Evolutionary conservation across 1,140 invertebrate species (phyloP), one percentile per base, ranked within the genome.

Genomic region (Heterodera carotae): DNA sequence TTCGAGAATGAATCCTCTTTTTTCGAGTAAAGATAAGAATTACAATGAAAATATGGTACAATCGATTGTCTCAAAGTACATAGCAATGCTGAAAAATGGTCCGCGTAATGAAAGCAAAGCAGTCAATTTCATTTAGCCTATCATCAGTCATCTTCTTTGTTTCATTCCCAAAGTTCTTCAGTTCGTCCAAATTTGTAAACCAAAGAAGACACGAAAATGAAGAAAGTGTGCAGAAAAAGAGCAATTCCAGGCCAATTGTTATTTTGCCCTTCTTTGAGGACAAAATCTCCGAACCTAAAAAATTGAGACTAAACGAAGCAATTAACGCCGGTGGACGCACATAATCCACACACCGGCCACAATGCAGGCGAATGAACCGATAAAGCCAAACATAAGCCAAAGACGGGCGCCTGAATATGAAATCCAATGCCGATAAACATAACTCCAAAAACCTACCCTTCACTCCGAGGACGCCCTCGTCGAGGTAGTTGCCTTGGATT

Each of bases 301-400:
- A 60, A 29, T 5, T 10, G 34, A 22, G 96, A 15, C 97, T 91
- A 6, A 94, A 92, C 1, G 93, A 53, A 93, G 89, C 98, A 98
- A 74, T 34, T 0, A 76, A 22, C 79, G n/a, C 89, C 84, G 85
- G 53, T 79, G 72, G n/a, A 89, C 93, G 90, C 98, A 96, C 76
- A 98, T 91, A 80, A 99, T 94, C 95, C 95, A 97, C 84, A 93
- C 93, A 15, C 95, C 92, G 31, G 94, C 95, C 86, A 98, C 97
- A 12, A 98, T 91, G 3, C 95, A 92, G 1, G 94, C 93, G 90
- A 99, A 99, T 72, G 94, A 94, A 83, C 98, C 91, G 0, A 98
- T 92, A 89, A 99, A 97, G 5, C 96, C 97, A 67, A 96, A 89
- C 86, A 99, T 97, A 0, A 99, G 89, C 95, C 96, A 98, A n/a